A percentile compares a stretch with the other conserved stretches of the same genome.
phyloP scores from a whole-genome alignment of 2,888 invertebrate genomes.

The Platynereis dumerilii region DNA sequence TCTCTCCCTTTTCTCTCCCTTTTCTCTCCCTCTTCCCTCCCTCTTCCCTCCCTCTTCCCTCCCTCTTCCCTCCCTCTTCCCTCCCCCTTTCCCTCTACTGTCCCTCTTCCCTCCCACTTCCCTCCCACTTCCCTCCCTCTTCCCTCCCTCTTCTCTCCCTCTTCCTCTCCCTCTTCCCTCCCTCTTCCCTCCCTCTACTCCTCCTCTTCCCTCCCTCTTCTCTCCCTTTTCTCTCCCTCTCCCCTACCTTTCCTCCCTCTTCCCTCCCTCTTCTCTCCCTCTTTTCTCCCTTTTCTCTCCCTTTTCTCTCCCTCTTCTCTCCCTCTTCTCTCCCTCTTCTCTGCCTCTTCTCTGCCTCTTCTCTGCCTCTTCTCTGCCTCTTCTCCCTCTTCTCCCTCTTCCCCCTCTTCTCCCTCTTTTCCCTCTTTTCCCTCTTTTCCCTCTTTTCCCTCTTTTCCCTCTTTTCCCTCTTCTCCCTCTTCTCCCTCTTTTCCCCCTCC shows the following conservation, averaged over 20 bases:
- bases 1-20: too few relatives aligned
- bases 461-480: not conserved
- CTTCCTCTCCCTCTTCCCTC: too few relatives aligned
- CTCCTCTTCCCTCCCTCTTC: too few relatives aligned
- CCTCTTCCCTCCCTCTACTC: too few relatives aligned
- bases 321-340: not conserved
- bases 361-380: too few relatives aligned
- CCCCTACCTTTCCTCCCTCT: not conserved
- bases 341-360: too few relatives aligned
- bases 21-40: too few relatives aligned
- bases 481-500: not conserved
- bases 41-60: too few relatives aligned
- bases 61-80: not conserved
- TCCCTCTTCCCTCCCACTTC: not conserved
- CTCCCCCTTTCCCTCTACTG: not conserved
- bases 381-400: not conserved
- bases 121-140: not conserved
- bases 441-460: not conserved
- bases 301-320: not conserved
- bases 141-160: too few relatives aligned
- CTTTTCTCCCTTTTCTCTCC: not conserved
- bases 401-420: not conserved
- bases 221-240: not conserved
- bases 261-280: not conserved
- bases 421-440: not conserved